Conservation (phyloP, 1,140 invertebrate genomes). For the Tetraneura akinire region DNA sequence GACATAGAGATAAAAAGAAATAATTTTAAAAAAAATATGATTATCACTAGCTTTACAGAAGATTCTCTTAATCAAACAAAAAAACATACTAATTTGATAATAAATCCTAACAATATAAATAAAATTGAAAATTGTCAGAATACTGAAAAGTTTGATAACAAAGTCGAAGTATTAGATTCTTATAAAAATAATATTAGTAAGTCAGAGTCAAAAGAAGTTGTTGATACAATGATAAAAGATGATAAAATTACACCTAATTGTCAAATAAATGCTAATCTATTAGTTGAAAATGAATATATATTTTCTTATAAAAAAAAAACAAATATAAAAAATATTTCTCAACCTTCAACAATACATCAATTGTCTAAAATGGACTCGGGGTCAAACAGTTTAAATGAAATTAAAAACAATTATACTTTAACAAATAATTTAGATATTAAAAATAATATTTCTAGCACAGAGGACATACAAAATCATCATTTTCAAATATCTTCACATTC, state of each 20-base stretch:
- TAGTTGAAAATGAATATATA: neutral
- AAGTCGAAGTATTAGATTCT: slow-evolving; percentile 62
- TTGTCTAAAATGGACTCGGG: neutral
- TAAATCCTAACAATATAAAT: neutral
- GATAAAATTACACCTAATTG: slow-evolving; percentile 22
- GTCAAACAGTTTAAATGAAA: neutral
- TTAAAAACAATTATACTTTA: neutral
- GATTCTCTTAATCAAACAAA: neutral
- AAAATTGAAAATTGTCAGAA: neutral
- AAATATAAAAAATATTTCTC: neutral
- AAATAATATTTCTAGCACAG: neutral
- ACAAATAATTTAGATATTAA: slow-evolving; percentile 10
- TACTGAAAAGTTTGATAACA: slow-evolving; percentile 1
- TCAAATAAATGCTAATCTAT: slow-evolving; percentile 1
- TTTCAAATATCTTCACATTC: slow-evolving; percentile 17
- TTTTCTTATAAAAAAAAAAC: neutral
- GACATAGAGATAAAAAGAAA: neutral
- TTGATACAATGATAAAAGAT: slow-evolving; percentile 47
- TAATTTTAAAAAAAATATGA: neutral
- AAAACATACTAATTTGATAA: neutral
- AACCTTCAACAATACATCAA: neutral
- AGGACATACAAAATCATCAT: neutral
- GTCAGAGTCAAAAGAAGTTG: neutral
- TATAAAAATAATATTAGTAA: slow-evolving; percentile 55
- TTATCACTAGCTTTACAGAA: neutral